phyloP scores from a whole-genome alignment of 2,888 invertebrate genomes.

The Tiphia femorata region DNA sequence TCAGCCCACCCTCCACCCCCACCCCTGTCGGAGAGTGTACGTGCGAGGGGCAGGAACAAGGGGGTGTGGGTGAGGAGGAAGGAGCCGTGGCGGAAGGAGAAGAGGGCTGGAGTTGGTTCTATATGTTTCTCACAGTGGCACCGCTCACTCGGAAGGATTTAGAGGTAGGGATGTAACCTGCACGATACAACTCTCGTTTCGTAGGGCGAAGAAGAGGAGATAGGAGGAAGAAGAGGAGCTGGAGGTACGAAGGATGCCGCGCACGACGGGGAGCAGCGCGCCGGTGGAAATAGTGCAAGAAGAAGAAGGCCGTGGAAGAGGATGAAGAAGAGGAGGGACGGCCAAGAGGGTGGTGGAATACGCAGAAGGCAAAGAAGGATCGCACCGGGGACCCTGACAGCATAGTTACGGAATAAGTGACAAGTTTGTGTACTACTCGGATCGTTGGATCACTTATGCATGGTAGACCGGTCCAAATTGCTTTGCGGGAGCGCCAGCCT shows the following conservation, averaged over 20 bases:
- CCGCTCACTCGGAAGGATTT: constrained; percentile 48
- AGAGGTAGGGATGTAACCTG: constrained; percentile 38
- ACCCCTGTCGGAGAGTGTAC: too few species aligned
- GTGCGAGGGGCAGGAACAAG: too few species aligned
- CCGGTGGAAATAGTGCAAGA: neutral
- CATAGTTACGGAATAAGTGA: constrained; percentile 59
- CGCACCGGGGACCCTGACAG: constrained; percentile 28
- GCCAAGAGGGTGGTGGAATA: constrained; percentile 4
- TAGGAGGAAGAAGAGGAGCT: too few species aligned
- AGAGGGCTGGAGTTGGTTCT: constrained; percentile 29
- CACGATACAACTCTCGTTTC: constrained; percentile 32
- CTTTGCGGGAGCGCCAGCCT: constrained; percentile 40
- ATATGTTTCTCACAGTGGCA: constrained; percentile 43
- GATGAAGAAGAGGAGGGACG: neutral
- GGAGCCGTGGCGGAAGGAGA: constrained; percentile 5
- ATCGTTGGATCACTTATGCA: constrained; percentile 58
- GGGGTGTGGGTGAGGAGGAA: too few species aligned
- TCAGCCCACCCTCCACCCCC: too few species aligned
- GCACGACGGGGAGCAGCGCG: too few species aligned
- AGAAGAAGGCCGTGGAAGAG: neutral
- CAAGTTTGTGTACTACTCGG: constrained; percentile 57
- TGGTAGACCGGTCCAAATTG: constrained; percentile 49
- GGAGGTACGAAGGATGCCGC: too few species aligned
- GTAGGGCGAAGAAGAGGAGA: constrained; percentile 3
- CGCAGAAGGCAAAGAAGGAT: neutral